Conservation (phyloP, 1,140 invertebrate genomes). For the Lucilia sericata region DNA sequence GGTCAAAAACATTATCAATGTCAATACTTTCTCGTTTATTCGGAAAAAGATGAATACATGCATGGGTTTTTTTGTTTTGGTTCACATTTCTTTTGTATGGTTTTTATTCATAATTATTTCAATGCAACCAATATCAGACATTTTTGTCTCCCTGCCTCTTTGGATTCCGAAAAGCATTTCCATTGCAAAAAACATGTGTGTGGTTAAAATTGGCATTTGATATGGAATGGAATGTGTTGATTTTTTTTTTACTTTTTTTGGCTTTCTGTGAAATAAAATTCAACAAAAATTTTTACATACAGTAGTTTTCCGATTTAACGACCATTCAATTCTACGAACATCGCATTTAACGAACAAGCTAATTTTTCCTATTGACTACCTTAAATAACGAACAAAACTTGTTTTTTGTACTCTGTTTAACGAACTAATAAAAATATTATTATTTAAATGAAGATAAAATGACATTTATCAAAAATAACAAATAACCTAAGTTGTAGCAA, state of each 20-base stretch:
- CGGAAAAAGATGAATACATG: not conserved
- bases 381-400: too few species aligned
- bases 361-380: too few species aligned
- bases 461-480: too few species aligned
- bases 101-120: not conserved
- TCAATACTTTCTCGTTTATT: not conserved
- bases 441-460: too few species aligned
- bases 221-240: not conserved
- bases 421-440: too few species aligned
- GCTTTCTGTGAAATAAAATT: not conserved
- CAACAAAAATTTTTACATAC: not conserved
- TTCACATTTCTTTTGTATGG: not conserved
- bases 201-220: slow-evolving; percentile 8
- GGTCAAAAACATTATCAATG: not conserved
- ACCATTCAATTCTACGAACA: too few species aligned
- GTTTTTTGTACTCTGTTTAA: too few species aligned
- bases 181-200: not conserved
- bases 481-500: too few species aligned
- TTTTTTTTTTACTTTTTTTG: too few species aligned
- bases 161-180: not conserved
- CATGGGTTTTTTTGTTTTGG: too few species aligned
- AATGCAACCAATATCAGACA: not conserved
- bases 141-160: not conserved
- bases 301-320: too few species aligned
- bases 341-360: too few species aligned